A percentile compares a stretch with the other conserved stretches of the same genome.
Conservation (phyloP, 2,797 vertebrate genomes). For the Pseudocheirus occidentalis region DNA sequence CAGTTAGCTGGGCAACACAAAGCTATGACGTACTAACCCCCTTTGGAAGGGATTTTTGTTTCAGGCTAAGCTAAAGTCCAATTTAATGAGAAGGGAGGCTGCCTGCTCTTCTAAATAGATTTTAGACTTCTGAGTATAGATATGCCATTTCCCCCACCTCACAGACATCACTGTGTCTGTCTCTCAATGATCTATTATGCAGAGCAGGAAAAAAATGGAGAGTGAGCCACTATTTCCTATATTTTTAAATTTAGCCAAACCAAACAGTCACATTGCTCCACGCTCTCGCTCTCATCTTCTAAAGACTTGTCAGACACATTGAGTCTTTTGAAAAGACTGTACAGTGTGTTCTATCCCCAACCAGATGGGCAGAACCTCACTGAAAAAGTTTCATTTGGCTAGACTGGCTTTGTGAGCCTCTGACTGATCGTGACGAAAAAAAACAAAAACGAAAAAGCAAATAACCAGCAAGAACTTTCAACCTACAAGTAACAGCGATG, state of each 20-base stretch:
- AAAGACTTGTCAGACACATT: not conserved
- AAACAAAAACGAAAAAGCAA: not conserved
- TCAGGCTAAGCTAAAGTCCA: constrained; percentile 1
- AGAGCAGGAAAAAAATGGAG: constrained; percentile 10
- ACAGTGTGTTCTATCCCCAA: not conserved
- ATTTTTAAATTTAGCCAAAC: constrained; percentile 42
- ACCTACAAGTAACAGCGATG: not conserved
- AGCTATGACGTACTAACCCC: not conserved
- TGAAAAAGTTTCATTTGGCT: not conserved
- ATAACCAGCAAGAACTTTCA: constrained; percentile 24
- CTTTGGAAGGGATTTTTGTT: constrained; percentile 36
- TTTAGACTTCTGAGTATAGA: constrained; percentile 41
- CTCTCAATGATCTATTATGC: constrained; percentile 34
- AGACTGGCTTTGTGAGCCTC: not conserved
- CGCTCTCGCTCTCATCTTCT: constrained; percentile 5
- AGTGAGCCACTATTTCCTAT: constrained; percentile 11
- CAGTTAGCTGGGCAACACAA: not conserved
- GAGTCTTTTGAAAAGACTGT: not conserved
- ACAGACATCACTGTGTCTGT: constrained; percentile 28
- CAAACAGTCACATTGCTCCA: not conserved
- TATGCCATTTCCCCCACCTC: not conserved
- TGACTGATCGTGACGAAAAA: constrained; percentile 2
- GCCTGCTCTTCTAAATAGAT: constrained; percentile 38
- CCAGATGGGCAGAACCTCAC: not conserved
- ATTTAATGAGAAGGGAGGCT: constrained; percentile 12